A percentile compares a stretch with the other conserved stretches of the same genome.
Conservation (phyloP, 2,888 invertebrate genomes). For the Agrotis segetum region DNA sequence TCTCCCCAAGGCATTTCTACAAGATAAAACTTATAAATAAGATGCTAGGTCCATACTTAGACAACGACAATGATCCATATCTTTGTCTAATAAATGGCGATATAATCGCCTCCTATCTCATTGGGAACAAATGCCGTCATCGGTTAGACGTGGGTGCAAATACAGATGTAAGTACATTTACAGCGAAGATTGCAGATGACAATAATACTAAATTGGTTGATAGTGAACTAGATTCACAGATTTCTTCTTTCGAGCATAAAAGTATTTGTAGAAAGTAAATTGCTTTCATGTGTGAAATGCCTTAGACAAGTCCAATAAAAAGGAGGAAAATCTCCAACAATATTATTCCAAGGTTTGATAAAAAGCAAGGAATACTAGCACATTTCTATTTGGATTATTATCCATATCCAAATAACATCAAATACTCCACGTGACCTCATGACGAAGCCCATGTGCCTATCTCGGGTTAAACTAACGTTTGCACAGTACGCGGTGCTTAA, state of each 20-base stretch:
- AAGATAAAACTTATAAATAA: slow-evolving; percentile 25
- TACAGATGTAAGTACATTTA: slow-evolving; percentile 21
- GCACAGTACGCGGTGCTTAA: slow-evolving; percentile 72
- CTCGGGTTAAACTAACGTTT: slow-evolving; percentile 78
- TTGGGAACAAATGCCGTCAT: slow-evolving; percentile 56
- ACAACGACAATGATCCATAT: slow-evolving; percentile 1
- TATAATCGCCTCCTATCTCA: slow-evolving; percentile 36
- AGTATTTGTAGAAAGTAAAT: not conserved
- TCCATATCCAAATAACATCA: slow-evolving; percentile 23
- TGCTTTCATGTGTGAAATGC: not conserved
- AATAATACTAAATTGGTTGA: slow-evolving; percentile 6
- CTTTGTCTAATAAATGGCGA: slow-evolving; percentile 44
- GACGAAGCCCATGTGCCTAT: slow-evolving; percentile 64
- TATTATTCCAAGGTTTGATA: not conserved
- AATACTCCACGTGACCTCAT: slow-evolving; percentile 71
- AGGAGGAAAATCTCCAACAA: not conserved
- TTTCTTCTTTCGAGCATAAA: not conserved
- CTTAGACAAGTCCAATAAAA: not conserved
- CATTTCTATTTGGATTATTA: slow-evolving; percentile 5
- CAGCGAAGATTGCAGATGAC: slow-evolving; percentile 27
- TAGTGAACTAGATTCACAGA: not conserved
- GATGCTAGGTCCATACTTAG: slow-evolving; percentile 8
- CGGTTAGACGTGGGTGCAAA: slow-evolving; percentile 42
- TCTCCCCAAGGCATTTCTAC: slow-evolving; percentile 15
- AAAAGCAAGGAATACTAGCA: not conserved